Conservation (phyloP, 2,888 invertebrate genomes). For the Stramonita haemastoma region DNA sequence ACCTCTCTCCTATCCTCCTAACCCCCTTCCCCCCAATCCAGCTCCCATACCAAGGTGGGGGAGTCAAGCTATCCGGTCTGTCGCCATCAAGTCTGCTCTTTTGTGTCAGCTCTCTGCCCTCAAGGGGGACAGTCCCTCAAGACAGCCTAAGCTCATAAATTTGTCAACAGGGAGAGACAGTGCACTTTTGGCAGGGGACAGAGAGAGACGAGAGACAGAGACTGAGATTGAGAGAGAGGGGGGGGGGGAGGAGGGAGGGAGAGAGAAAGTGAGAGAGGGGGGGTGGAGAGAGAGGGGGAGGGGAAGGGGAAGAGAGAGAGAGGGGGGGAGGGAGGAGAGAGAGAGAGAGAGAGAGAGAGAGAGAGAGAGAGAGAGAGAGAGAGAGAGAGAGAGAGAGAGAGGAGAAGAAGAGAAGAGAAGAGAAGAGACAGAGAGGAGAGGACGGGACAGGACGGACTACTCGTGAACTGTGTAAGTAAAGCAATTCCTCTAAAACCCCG, state of each 20-base stretch:
- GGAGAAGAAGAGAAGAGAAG: not conserved
- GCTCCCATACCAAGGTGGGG: not conserved
- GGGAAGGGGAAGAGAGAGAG: not conserved
- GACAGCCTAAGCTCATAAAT: constrained; percentile 25
- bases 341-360: not conserved
- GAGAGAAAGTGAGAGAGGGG: not conserved
- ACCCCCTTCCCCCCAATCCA: not conserved
- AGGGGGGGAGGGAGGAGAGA: not conserved
- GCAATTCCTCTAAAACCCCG: no score
- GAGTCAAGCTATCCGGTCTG: not conserved
- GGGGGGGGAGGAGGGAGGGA: not conserved
- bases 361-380: constrained; percentile 15
- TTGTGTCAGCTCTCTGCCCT: not conserved
- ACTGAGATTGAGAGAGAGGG: not conserved
- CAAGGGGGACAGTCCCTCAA: constrained; percentile 15
- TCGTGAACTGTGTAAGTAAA: no score
- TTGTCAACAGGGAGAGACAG: not conserved
- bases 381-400: not conserved
- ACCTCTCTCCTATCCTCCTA: not conserved
- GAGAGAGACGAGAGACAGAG: not conserved
- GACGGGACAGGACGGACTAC: not conserved
- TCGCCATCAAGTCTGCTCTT: constrained; percentile 18
- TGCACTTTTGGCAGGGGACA: not conserved
- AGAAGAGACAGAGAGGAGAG: not conserved
- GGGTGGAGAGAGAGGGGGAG: not conserved